These are phyloP conservation scores for Apodemus sylvaticus DNA, from an alignment of 2,113 vertebrate genomes.

Conservation along the genomic window DNA sequence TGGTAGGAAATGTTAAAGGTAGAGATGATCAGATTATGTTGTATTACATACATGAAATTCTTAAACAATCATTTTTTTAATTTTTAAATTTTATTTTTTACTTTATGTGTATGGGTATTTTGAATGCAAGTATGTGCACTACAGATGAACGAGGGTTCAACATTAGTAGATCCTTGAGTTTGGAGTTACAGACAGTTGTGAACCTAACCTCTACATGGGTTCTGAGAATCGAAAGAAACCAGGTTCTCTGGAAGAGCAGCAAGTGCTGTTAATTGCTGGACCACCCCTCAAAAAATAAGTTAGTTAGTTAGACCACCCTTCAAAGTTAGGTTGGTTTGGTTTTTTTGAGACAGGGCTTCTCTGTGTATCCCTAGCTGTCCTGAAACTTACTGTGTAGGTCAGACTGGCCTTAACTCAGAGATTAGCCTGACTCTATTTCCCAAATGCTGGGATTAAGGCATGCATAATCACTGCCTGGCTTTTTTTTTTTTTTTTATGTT, in stretches of 20 bases:
- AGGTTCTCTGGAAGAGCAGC: neutral
- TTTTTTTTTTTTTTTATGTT: neutral
- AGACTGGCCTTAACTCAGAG: neutral
- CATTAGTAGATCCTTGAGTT: neutral
- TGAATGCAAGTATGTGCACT: neutral
- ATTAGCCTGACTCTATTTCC: neutral
- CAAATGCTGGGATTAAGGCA: neutral
- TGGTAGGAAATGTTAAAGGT: neutral
- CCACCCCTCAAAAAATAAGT: neutral
- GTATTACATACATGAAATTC: neutral
- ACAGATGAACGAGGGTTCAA: neutral
- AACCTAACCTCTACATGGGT: neutral
- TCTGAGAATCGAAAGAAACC: neutral
- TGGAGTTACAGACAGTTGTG: neutral
- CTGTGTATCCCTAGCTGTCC: neutral
- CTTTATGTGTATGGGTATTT: neutral
- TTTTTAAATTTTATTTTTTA: neutral
- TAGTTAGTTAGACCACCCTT: neutral
- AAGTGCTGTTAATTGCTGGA: neutral
- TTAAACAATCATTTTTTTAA: neutral
- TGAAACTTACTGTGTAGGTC: neutral
- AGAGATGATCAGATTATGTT: neutral
- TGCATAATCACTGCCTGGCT: neutral
- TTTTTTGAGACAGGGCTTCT: neutral
- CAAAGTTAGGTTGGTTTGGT: neutral